Evolutionary conservation across 1,140 invertebrate species (phyloP).

Genomic region (Monochamus saltuarius): DNA sequence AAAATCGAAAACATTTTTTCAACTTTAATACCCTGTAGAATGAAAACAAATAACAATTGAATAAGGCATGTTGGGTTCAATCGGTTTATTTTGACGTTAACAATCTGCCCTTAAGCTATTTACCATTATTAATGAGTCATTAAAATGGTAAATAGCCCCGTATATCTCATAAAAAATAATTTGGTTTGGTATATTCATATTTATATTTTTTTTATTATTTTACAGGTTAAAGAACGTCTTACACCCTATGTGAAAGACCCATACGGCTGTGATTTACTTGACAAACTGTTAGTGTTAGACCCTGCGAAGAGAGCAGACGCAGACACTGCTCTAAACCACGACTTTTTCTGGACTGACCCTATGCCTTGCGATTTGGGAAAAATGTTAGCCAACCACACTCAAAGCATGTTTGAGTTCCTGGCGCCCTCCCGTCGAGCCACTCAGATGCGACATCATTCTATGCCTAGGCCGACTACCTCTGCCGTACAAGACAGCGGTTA

Average conservation of each 20-base stretch:
- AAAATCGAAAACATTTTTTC: no score
- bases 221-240: conserved; percentile 75
- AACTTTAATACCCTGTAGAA: no score
- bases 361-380: conserved; percentile 89
- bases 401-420: conserved; percentile 96
- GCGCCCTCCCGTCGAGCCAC: conserved; percentile 76
- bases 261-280: conserved; percentile 89
- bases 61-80: no score
- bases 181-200: neutral
- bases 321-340: conserved; percentile 93
- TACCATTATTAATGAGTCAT: no score
- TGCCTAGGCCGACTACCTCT: conserved; percentile 57
- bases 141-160: no score
- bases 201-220: conserved; percentile 12
- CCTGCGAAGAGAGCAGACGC: conserved; percentile 89
- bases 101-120: no score
- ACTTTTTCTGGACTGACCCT: conserved; percentile 98
- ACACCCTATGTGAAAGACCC: conserved; percentile 92
- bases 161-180: no score
- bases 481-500: conserved; percentile 64
- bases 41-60: no score
- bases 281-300: conserved; percentile 89
- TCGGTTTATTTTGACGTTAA: no score
- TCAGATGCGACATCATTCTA: conserved; percentile 69
- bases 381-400: conserved; percentile 91